Evolutionary conservation across 2,797 vertebrate genomes (phyloP), one percentile per base, ranked within the genome.

Genomic region (Helostoma temminkii): DNA sequence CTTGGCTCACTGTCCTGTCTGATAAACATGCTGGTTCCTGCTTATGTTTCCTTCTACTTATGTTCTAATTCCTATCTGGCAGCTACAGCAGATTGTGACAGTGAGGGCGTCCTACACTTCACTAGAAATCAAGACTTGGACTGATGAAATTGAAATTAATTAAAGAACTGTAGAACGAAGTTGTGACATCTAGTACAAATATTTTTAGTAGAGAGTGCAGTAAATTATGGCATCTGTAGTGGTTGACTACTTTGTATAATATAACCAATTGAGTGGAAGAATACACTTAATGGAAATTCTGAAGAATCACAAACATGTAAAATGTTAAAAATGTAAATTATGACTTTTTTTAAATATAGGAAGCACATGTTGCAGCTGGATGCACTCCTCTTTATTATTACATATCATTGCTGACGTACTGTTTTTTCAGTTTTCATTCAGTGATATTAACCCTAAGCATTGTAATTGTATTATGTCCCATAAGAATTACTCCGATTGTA

Each of bases 21-120:
- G 42, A 45, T 71, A 69, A 76, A 78, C 69, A 66, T 50, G 5
- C 21, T 19, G 14, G 53, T 37, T 83, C 56, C 60, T 75, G 18
- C 7, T 34, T 34, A 0, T 50, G 22, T 34, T 80, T 80, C 52
- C 65, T 42, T 45, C 43, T 58, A 21, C 68, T 83, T 37, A 50
- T 50, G 52, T 66, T 83, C 52, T 71, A 12, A 16, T 32, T 21
- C 70, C 46, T 60, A 11, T 81, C 64, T 54, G 19, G 25, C 11
- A 12, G 11, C 32, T 42, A n/a, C 57, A 56, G 34, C 49, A 68
- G 21, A 7, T 26, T 2, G 5, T 32, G 47, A 36, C 4, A 30
- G n/a, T n/a, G n/a, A n/a, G n/a, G n/a, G n/a, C n/a, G n/a, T n/a
- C n/a, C n/a, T n/a, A n/a, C n/a, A n/a, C n/a, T n/a, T n/a, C n/a